Evolutionary conservation across 2,797 vertebrate genomes (phyloP).

Genomic region (Microctenopoma steveboyesi): DNA sequence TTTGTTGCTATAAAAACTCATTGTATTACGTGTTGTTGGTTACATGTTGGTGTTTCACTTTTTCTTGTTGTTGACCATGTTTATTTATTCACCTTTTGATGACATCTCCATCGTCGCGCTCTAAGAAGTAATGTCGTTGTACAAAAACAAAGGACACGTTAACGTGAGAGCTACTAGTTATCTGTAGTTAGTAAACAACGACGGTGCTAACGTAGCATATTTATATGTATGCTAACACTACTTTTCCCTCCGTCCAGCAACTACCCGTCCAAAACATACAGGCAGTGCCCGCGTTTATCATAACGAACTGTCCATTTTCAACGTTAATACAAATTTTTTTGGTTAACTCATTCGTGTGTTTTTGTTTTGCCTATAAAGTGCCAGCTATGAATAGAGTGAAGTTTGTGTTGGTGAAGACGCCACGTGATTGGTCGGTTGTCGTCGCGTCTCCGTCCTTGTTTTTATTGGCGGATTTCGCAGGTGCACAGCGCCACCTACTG

Average conservation of each 20-base stretch:
- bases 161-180: background rate
- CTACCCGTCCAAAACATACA: background rate
- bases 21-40: background rate
- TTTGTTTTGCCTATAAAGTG: background rate
- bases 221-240: background rate
- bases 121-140: background rate
- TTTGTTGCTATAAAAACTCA: background rate
- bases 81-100: conserved; percentile 59
- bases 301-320: background rate
- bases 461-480: background rate
- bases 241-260: fast-evolving
- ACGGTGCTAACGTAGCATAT: background rate
- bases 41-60: background rate
- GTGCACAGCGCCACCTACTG: background rate
- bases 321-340: background rate
- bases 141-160: background rate
- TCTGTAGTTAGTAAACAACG: background rate
- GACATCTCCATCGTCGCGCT: conserved; percentile 65
- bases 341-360: background rate
- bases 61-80: background rate
- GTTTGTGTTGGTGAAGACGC: background rate
- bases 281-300: background rate
- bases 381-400: background rate
- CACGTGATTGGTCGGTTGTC: conserved; percentile 14
- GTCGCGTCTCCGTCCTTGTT: background rate